Evolutionary conservation across 2,888 invertebrate genomes (phyloP).

Genomic region (Ichneumoninae sp.): DNA sequence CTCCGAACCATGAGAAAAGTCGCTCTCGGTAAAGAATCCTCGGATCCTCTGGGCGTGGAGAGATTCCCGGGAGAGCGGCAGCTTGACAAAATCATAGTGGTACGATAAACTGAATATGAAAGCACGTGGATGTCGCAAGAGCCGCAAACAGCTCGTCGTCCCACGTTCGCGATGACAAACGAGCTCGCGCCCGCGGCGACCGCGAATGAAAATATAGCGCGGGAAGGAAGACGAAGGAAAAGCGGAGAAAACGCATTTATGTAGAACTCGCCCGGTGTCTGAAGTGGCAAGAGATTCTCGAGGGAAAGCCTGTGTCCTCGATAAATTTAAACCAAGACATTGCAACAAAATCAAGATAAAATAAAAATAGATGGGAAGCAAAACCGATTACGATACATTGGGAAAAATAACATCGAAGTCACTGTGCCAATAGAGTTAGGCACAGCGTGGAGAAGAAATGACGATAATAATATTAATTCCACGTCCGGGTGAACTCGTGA

Average conservation of each 20-base stretch:
- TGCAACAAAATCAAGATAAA: constrained; percentile 1
- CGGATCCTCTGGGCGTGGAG: constrained; percentile 4
- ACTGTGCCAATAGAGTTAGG: neutral
- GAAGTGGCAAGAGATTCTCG: constrained; percentile 26
- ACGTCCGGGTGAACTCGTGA: neutral
- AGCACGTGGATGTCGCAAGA: constrained; percentile 61
- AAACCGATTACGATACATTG: neutral
- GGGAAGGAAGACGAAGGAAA: constrained; percentile 16
- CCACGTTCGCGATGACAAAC: constrained; percentile 63
- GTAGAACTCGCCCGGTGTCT: constrained; percentile 5
- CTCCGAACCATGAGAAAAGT: constrained; percentile 7
- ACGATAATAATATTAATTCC: neutral
- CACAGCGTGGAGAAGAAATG: neutral
- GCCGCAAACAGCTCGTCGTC: constrained; percentile 55
- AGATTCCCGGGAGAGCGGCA: constrained; percentile 7
- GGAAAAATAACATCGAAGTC: neutral
- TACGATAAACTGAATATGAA: constrained; percentile 68
- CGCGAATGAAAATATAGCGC: constrained; percentile 44
- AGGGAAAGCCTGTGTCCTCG: constrained; percentile 43
- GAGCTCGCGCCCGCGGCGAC: constrained; percentile 17
- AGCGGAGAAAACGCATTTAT: constrained; percentile 30
- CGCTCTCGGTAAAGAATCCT: constrained; percentile 8
- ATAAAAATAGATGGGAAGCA: neutral
- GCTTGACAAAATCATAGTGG: constrained; percentile 53
- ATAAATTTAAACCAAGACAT: constrained; percentile 31